Evolutionary conservation across 2,888 invertebrate species (phyloP).

Genomic region (Perizoma affinitatum): DNA sequence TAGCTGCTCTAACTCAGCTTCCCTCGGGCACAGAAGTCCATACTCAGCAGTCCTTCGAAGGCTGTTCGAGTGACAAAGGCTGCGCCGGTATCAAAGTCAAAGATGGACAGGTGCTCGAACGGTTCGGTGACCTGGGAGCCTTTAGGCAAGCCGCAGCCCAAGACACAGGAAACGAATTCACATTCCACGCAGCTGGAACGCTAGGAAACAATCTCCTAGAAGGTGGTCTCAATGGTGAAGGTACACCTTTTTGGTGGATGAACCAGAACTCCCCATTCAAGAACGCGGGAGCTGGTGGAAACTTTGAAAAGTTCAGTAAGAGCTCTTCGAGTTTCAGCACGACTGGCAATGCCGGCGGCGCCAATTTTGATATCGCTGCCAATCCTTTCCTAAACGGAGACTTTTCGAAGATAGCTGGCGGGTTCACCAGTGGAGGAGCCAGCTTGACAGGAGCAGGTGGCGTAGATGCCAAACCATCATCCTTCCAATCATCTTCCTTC

Average conservation of each 20-base stretch:
- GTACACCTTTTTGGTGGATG: constrained; percentile 85
- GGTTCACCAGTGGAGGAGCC: constrained; percentile 30
- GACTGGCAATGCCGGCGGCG: constrained; percentile 40
- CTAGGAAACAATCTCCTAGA: constrained; percentile 59
- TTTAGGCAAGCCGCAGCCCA: constrained; percentile 66
- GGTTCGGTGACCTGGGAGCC: constrained; percentile 69
- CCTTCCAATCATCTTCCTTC: constrained; percentile 55
- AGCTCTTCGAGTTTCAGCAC: constrained; percentile 57
- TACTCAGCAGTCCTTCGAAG: constrained; percentile 72
- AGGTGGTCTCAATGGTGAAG: constrained; percentile 57
- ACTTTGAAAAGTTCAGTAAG: constrained; percentile 68
- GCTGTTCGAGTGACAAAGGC: constrained; percentile 72
- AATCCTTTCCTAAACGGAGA: constrained; percentile 69
- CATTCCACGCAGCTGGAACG: constrained; percentile 66
- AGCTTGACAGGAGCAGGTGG: constrained; percentile 28
- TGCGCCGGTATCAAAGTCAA: constrained; percentile 78
- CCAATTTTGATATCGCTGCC: constrained; percentile 47
- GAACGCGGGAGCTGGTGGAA: constrained; percentile 58
- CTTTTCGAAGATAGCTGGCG: constrained; percentile 49
- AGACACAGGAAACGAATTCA: constrained; percentile 61
- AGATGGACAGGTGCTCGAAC: constrained; percentile 70
- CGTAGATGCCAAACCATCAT: constrained; percentile 31
- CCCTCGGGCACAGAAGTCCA: constrained; percentile 70
- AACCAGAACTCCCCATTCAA: constrained; percentile 84
- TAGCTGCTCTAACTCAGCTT: constrained; percentile 61